phyloP scores from a whole-genome alignment of 2,797 vertebrate genomes.

The Cygnus olor region DNA sequence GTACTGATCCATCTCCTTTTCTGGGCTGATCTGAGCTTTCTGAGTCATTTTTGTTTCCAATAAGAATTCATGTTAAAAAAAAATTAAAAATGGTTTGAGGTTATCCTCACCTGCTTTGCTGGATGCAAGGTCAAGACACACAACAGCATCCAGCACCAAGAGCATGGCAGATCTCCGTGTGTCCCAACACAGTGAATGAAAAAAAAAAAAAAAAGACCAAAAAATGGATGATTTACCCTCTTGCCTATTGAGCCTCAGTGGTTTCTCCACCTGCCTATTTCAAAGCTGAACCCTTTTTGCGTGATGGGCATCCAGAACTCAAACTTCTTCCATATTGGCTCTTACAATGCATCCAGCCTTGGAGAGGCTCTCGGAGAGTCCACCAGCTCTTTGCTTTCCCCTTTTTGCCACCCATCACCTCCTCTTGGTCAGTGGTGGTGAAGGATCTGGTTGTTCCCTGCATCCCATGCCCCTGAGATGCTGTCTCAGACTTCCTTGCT shows the following conservation, averaged over 20 bases:
- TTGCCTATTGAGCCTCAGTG: rapidly evolving
- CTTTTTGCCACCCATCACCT: not conserved
- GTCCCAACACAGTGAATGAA: not conserved
- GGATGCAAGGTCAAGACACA: not conserved
- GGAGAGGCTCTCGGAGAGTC: rapidly evolving
- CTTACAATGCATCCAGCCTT: not conserved
- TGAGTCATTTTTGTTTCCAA: not conserved
- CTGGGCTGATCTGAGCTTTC: not conserved
- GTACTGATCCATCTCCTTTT: not conserved
- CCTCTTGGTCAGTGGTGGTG: rapidly evolving
- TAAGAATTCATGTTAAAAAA: not conserved
- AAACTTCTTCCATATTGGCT: rapidly evolving
- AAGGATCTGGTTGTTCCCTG: not conserved
- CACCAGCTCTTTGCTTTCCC: not conserved
- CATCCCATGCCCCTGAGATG: not conserved
- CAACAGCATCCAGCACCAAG: rapidly evolving
- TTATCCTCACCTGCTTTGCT: not conserved
- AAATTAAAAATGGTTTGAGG: not conserved
- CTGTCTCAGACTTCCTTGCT: constrained; percentile 10
- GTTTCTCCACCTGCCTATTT: not conserved
- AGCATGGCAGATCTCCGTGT: not conserved
- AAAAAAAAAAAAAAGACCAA: not conserved
- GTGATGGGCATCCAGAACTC: not conserved
- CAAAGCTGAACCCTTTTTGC: not conserved
- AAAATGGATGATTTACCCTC: not conserved